Evolutionary conservation across 2,113 vertebrate species (phyloP), one percentile per base, ranked within the genome.

Genomic region (Dendrocopos noguchii): DNA sequence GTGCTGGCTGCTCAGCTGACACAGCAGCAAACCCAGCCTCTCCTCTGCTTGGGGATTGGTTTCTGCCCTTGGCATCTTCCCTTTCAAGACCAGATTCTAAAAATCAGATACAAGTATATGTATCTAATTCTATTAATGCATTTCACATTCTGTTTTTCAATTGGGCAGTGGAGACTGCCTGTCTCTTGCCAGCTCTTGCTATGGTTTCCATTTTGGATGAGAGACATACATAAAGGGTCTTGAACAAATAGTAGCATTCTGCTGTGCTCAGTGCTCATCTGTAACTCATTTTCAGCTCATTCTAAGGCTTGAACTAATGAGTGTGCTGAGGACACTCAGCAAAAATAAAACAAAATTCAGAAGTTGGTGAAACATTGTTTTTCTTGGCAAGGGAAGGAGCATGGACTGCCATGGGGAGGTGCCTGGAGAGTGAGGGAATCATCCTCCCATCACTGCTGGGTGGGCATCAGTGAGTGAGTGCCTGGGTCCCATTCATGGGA

Each of bases 211-310:
- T 80, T 82, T 92, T 57, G 72, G 44, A n/a, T 80, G 36, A 91
- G 74, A 67, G 47, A 82, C 19, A 11, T 15, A 20, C 21, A 25
- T 39, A 73, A 72, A 72, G 47, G 44, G 17, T 68, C 76, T 88
- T 76, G 60, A 90, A 68, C n/a, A 92, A 90, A 88, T 56, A 90
- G 82, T 50, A 93, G 55, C 67, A 20, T 90, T 90, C 59, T 80
- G 50, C 59, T 56, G 60, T 1, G 1, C 44, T 71, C 71, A 42
- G 39, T 39, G 72, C 53, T 72, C 91, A 92, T 56, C 93, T 96
- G 73, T 56, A 95, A 79, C 64, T 88, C 83, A 88, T 95, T 93
- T 92, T 88, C 80, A 85, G 76, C 83, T 93, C 83, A 60, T 90
- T 94, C 67, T 67, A 90, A 75, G 73, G 44, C 82, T 91, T 65